These are phyloP conservation scores for Megalops cyprinoides DNA, from an alignment of 2,797 vertebrate genomes.

Conservation along the genomic window DNA sequence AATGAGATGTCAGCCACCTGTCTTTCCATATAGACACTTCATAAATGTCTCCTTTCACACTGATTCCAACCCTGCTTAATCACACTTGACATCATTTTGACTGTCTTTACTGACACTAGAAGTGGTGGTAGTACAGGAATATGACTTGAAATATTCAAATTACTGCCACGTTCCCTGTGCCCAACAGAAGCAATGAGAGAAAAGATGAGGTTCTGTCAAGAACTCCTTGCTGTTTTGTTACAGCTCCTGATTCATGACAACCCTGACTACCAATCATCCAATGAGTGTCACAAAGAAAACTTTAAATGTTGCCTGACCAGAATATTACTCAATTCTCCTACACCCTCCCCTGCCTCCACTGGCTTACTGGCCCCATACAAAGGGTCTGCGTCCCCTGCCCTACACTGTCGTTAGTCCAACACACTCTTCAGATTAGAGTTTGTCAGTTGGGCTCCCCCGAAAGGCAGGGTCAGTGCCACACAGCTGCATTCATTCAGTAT, in stretches of 20 bases:
- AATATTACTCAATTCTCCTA: not conserved
- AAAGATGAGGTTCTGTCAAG: not conserved
- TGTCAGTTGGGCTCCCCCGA: not conserved
- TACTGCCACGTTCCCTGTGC: not conserved
- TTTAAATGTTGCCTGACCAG: not conserved
- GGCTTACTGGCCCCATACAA: too few species aligned
- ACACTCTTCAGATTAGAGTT: not conserved
- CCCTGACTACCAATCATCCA: not conserved
- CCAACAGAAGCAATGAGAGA: not conserved
- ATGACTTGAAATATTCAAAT: too few species aligned
- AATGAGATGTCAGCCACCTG: not conserved
- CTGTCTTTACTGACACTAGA: not conserved
- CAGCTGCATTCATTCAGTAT: not conserved
- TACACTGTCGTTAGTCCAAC: too few species aligned
- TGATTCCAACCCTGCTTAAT: not conserved
- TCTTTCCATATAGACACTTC: not conserved
- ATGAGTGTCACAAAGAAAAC: not conserved
- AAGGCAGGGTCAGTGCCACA: not conserved
- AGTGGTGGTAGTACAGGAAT: not conserved
- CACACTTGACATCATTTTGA: not conserved
- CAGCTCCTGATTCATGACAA: not conserved
- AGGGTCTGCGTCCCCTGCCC: not conserved
- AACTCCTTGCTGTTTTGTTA: not conserved
- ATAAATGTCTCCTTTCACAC: not conserved
- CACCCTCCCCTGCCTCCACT: not conserved